phyloP scores from a whole-genome alignment of 2,888 invertebrate genomes.

The Drosophila pegasa region DNA sequence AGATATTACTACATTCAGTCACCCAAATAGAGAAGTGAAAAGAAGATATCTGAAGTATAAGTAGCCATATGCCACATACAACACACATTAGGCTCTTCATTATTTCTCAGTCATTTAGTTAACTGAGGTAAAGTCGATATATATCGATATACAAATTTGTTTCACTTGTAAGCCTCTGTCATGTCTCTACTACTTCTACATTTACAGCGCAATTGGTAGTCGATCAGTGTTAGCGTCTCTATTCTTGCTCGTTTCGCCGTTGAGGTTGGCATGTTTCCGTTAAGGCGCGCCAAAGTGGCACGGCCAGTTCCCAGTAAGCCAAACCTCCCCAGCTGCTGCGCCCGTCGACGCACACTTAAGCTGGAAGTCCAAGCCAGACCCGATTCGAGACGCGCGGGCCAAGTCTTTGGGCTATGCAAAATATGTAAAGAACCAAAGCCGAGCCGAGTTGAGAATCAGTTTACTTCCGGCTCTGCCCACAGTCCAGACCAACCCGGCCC shows the following conservation, averaged over 20 bases:
- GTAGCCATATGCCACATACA: background rate
- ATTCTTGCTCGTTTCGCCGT: slow-evolving; percentile 28
- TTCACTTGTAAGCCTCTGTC: background rate
- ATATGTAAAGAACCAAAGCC: slow-evolving; percentile 30
- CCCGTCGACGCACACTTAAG: slow-evolving; percentile 12
- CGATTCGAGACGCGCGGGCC: slow-evolving; percentile 11
- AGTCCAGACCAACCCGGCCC: background rate
- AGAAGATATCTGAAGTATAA: background rate
- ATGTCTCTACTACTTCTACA: background rate
- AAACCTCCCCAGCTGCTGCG: background rate
- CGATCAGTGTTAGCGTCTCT: background rate
- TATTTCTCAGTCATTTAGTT: background rate
- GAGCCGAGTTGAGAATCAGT: slow-evolving; percentile 27
- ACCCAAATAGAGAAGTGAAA: too few relatives aligned
- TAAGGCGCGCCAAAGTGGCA: slow-evolving; percentile 77
- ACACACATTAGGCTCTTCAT: background rate
- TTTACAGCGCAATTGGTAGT: background rate
- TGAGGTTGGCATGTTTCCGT: slow-evolving; percentile 75
- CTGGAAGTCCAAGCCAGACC: slow-evolving; percentile 13
- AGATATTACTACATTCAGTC: too few relatives aligned
- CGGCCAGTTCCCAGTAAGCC: slow-evolving; percentile 56
- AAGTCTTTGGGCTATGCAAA: slow-evolving; percentile 43
- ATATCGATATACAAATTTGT: background rate
- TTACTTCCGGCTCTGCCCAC: slow-evolving; percentile 45
- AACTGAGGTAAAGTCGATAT: background rate